Percentiles rank a stretch among this genome's conserved stretches.
These are phyloP conservation scores for Muschampia plurimacula DNA, from an alignment of 2,888 invertebrate genomes.

Conservation along the genomic window DNA sequence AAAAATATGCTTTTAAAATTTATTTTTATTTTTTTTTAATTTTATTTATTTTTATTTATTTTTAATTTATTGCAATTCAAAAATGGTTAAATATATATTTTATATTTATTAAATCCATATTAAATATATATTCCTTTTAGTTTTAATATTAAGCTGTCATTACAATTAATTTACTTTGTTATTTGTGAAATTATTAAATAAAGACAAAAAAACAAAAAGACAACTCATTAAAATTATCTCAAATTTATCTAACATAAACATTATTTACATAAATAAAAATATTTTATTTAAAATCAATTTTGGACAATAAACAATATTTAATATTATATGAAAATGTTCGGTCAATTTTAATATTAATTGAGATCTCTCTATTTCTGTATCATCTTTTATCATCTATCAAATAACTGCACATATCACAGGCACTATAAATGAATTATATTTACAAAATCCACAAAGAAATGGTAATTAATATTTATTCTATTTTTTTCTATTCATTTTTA, in stretches of 20 bases:
- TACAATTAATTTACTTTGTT: too few relatives aligned
- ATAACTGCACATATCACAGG: conserved; percentile 45
- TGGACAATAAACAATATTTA: conserved; percentile 37
- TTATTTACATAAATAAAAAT: not conserved
- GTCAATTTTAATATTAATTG: conserved; percentile 36
- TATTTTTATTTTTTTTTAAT: too few relatives aligned
- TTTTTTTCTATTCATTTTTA: not conserved
- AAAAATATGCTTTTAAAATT: too few relatives aligned
- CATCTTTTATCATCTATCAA: conserved; percentile 16
- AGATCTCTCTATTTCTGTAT: conserved; percentile 27
- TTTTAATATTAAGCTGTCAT: too few relatives aligned
- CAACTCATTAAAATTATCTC: not conserved
- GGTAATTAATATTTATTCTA: not conserved
- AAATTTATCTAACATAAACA: not conserved
- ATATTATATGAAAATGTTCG: conserved; percentile 15
- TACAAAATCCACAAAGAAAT: not conserved
- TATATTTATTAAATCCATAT: too few relatives aligned
- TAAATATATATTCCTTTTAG: too few relatives aligned
- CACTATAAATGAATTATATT: conserved; percentile 38
- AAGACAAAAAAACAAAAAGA: too few relatives aligned
- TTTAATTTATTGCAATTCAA: too few relatives aligned
- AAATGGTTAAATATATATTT: too few relatives aligned
- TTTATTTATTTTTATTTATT: too few relatives aligned
- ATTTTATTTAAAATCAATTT: conserved; percentile 35
- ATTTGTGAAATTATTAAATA: too few relatives aligned